phyloP scores from a whole-genome alignment of 2,888 invertebrate species.

The Archaeoteleia sp. region DNA sequence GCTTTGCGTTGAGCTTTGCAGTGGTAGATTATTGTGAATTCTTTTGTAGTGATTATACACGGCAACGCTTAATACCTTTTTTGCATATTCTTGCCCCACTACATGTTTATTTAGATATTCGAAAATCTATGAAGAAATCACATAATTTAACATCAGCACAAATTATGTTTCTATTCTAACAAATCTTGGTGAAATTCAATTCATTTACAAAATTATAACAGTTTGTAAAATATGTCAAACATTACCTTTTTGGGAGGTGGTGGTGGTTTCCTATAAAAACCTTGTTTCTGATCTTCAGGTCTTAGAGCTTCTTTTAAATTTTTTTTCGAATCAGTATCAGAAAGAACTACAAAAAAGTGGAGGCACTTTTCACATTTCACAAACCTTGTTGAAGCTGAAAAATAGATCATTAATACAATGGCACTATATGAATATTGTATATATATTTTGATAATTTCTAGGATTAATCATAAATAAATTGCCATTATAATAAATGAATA shows the following conservation, averaged over 20 bases:
- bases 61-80: slow-evolving; percentile 97
- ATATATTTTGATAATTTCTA: not conserved
- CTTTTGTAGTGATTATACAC: slow-evolving; percentile 99
- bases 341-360: slow-evolving; percentile 97
- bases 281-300: slow-evolving; percentile 81
- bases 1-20: slow-evolving; percentile 66
- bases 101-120: slow-evolving; percentile 97
- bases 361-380: slow-evolving; percentile 99
- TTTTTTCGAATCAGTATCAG: slow-evolving; percentile 93
- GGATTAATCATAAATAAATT: no score
- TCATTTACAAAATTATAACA: no score
- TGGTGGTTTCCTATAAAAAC: slow-evolving; percentile 89
- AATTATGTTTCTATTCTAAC: no score
- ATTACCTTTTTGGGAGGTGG: slow-evolving; percentile 93
- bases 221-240: no score
- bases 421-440: not conserved
- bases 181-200: slow-evolving; percentile 4
- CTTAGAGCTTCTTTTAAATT: slow-evolving; percentile 84
- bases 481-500: no score
- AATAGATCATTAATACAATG: no score
- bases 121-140: slow-evolving; percentile 81
- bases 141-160: no score
- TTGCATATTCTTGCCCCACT: slow-evolving; percentile 97
- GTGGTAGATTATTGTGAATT: slow-evolving; percentile 92
- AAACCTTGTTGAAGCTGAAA: slow-evolving; percentile 88